Base-by-base conservation (phyloP, 2,797 vertebrate species). In the Chloroceryle inda region DNA sequence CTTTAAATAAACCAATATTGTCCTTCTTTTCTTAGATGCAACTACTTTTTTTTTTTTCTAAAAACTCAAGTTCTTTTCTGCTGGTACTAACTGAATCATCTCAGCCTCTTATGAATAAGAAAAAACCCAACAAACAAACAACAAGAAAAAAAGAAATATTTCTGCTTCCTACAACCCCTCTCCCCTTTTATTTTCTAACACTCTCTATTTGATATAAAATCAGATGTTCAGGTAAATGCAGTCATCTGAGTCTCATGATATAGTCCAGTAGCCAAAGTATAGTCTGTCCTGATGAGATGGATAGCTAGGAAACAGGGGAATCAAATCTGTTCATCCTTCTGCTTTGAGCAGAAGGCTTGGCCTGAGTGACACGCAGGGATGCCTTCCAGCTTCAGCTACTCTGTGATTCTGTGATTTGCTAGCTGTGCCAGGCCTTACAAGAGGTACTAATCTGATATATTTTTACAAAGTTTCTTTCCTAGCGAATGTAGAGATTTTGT, bases 321-420 rank as follows among this genome's bases (percentile, higher is more conserved):
- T 11, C 7, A 71, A 81, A 49, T 22, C 14, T 49, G 17, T 1
- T 19, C 47, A 24, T 62, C 10, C 6, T 16, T 53, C 29, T 66
- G 21, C 4, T 74, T 74, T 69, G 35, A 68, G 40, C 9, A 56
- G 35, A 49, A 13, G 37, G 11, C 5, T 52, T 66, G 66, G 37
- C 8, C 47, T 56, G 6, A 0, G 0, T 33, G 20, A 42, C 37
- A 16, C 6, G 6, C 22, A 55, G 66, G 8, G 33, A 37, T 50
- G 49, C 55, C 6, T 78, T 64, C 19, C 24, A 77, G 11, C 15
- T 45, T 45, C 22, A 24, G 29, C 10, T 73, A 3, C 45, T 67
- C 20, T 59, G 26, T 47, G 23, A 45, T 45, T 74, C 37, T 67
- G n/a, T 80, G 59, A 67, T 76, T 58, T 81, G 2, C 29, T 47